Base-by-base conservation (phyloP, 2,888 invertebrate genomes). In the Nudaria mundana region DNA sequence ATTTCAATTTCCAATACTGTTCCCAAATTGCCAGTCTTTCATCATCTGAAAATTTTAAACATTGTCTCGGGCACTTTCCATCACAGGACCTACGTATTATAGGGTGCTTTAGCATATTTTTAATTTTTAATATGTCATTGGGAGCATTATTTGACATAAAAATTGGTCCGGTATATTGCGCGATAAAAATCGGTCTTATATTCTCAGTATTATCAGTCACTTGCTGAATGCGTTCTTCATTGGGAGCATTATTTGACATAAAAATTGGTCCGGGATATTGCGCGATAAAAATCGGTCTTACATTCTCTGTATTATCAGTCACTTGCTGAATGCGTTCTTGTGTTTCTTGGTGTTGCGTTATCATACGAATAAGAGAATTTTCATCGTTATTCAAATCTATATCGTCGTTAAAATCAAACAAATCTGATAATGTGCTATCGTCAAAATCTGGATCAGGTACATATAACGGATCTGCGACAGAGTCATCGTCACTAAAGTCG, bases 401-500 rank as follows among this genome's bases (percentile, higher is more conserved):
- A 24, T 24, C 10, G 3, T 24, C 24, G 24, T 8, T 24, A 24
- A 24, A 24, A 24, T 24, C 24, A n/a, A 24, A 24, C 10, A 24
- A 34, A 4, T 34, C 34, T 34, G 34, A 25, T 23, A 33, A 12
- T 34, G 14, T 24, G 34, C 34, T 23, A 14, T 34, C 34, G 15
- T 34, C 34, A 34, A 34, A 24, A 14, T 24, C 25, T 34, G 8
- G 25, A 24, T 34, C 25, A 34, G 34, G 34, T 34, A 34, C n/a
- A 15, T 34, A 34, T 34, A 24, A 15, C 8, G 25, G 34, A 34
- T 34, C 34, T 15, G 34, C 34, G 34, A 34, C 34, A 24, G 34
- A 34, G 34, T 34, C 34, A 25, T 34, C 34, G 25, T 34, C 34
- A 34, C 34, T 34, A 34, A 34, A 34, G 34, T 24, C 24, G n/a